These are phyloP conservation scores for Albula goreensis DNA, from an alignment of 2,113 vertebrate genomes.

Conservation along the genomic window DNA sequence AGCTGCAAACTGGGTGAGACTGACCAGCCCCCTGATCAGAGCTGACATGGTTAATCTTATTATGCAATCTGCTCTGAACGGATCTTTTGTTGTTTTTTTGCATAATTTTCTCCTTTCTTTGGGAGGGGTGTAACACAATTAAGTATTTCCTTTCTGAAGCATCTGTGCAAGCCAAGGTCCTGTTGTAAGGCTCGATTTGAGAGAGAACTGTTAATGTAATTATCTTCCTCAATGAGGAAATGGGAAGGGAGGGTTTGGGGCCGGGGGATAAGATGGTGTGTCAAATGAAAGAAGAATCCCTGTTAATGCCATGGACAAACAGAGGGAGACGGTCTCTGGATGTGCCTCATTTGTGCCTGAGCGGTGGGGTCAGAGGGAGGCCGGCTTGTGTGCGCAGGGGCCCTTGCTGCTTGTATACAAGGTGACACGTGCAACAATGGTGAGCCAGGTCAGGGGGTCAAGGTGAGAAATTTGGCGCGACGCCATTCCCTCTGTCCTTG, in stretches of 20 bases:
- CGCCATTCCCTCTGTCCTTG: not conserved
- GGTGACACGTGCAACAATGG: not conserved
- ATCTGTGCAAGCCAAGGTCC: not conserved
- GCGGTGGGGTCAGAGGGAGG: conserved; percentile 41
- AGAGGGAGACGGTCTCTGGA: conserved; percentile 28
- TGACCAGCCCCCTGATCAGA: conserved; percentile 5
- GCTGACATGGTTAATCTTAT: conserved; percentile 39
- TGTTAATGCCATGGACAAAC: conserved; percentile 33
- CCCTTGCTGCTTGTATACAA: conserved; percentile 31
- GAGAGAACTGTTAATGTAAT: conserved; percentile 48
- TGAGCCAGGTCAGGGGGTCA: not conserved
- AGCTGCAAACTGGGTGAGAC: conserved; percentile 3
- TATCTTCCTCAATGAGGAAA: conserved; percentile 23
- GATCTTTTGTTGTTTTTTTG: conserved; percentile 21
- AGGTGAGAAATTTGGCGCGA: not conserved
- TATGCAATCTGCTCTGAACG: conserved; percentile 38
- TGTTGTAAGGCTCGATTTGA: conserved; percentile 21
- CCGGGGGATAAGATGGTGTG: not conserved
- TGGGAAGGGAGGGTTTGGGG: conserved; percentile 16
- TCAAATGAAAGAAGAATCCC: conserved; percentile 31
- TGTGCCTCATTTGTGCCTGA: conserved; percentile 41
- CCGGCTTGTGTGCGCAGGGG: conserved; percentile 27
- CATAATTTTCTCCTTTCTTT: not conserved
- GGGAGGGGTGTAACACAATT: not conserved
- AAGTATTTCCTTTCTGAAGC: conserved; percentile 18